Percentiles rank a stretch among this genome's conserved stretches.
Conservation (phyloP, 2,888 invertebrate species). For the Ganaspis brasiliensis region DNA sequence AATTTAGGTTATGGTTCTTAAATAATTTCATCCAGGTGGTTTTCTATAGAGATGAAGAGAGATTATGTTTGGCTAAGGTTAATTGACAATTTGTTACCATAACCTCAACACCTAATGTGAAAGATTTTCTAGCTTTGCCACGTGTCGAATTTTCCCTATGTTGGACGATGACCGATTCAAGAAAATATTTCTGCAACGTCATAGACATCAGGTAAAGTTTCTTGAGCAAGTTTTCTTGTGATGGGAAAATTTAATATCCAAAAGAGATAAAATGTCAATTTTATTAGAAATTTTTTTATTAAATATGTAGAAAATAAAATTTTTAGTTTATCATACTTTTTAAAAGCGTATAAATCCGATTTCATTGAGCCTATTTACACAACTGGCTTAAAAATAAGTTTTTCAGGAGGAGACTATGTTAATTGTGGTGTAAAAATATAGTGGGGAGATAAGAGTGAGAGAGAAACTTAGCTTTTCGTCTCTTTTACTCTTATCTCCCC, state of each 20-base stretch:
- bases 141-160: constrained; percentile 2
- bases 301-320: too few relatives aligned
- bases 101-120: neutral
- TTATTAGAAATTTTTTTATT: too few relatives aligned
- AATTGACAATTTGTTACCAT: constrained; percentile 29
- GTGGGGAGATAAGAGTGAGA: too few relatives aligned
- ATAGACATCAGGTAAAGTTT: neutral
- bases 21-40: neutral
- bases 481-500: too few relatives aligned
- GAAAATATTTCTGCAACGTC: neutral
- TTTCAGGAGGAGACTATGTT: too few relatives aligned
- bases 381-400: too few relatives aligned
- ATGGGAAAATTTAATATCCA: neutral
- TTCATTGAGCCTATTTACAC: too few relatives aligned
- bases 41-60: constrained; percentile 8
- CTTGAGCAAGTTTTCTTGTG: neutral
- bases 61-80: constrained; percentile 28
- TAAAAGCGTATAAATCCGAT: too few relatives aligned
- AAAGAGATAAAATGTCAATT: neutral
- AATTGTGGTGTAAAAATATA: too few relatives aligned
- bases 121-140: neutral
- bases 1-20: neutral
- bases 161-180: neutral
- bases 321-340: too few relatives aligned
- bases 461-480: too few relatives aligned